Evolutionary conservation across 2,113 vertebrate genomes (phyloP).

Genomic region (Eretmodus cyanostictus): DNA sequence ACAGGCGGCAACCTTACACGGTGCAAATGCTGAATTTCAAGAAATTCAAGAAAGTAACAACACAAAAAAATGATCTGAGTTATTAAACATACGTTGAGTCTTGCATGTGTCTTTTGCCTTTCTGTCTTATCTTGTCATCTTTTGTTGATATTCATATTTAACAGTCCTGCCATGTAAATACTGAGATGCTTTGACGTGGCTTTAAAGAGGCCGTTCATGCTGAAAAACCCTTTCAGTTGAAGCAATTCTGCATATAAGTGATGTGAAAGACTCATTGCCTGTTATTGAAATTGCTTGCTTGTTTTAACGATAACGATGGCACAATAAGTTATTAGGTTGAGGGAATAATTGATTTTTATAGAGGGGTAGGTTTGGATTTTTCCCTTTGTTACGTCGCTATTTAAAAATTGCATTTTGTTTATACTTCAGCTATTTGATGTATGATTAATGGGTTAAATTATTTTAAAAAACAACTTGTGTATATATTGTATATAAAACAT

Average conservation of each 20-base stretch:
- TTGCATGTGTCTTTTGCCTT: not conserved
- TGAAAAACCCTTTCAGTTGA: not conserved
- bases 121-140: not conserved
- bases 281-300: not conserved
- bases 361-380: not conserved
- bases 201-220: not conserved
- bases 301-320: accelerated
- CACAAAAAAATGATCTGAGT: not conserved
- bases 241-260: not conserved
- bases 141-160: not conserved
- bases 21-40: not conserved
- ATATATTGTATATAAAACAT: not conserved
- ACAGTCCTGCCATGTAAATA: not conserved
- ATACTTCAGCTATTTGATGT: not conserved
- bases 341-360: accelerated
- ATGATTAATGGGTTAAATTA: not conserved
- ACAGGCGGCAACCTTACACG: not conserved
- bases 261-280: not conserved
- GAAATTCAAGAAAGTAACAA: not conserved
- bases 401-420: not conserved
- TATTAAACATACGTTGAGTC: accelerated
- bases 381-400: not conserved
- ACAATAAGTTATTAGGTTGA: not conserved
- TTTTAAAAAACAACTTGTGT: not conserved
- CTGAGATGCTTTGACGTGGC: not conserved